phyloP scores from a whole-genome alignment of 2,797 vertebrate species.

The Anabacerthia variegaticeps region DNA sequence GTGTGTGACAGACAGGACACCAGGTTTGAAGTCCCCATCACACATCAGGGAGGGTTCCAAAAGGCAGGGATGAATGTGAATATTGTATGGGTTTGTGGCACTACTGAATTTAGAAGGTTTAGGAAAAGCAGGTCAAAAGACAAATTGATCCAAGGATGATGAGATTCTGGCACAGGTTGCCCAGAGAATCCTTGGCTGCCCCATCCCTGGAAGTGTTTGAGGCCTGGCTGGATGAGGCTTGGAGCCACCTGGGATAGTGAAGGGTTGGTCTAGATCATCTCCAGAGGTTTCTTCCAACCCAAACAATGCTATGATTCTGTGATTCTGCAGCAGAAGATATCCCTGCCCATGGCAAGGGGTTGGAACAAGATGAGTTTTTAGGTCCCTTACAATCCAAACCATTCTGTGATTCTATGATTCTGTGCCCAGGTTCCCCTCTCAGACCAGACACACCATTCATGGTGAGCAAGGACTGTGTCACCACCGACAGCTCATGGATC shows the following conservation, averaged over 20 bases:
- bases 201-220: neutral
- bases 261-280: neutral
- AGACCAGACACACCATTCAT: neutral
- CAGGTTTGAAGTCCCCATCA: neutral
- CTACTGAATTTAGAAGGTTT: neutral
- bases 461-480: neutral
- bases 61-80: neutral
- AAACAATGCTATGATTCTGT: neutral
- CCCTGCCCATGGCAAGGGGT: too few species aligned
- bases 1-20: neutral
- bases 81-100: neutral
- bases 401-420: too few species aligned
- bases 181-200: neutral
- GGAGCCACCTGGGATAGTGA: neutral
- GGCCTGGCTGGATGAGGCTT: fast-evolving
- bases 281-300: neutral
- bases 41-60: fast-evolving
- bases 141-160: neutral
- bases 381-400: neutral
- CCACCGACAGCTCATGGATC: neutral
- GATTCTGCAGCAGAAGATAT: neutral
- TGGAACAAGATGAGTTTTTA: neutral
- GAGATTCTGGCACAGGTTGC: fast-evolving
- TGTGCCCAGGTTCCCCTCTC: neutral
- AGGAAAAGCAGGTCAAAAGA: neutral